phyloP scores from a whole-genome alignment of 2,888 invertebrate species.

The Drosophila testacea region DNA sequence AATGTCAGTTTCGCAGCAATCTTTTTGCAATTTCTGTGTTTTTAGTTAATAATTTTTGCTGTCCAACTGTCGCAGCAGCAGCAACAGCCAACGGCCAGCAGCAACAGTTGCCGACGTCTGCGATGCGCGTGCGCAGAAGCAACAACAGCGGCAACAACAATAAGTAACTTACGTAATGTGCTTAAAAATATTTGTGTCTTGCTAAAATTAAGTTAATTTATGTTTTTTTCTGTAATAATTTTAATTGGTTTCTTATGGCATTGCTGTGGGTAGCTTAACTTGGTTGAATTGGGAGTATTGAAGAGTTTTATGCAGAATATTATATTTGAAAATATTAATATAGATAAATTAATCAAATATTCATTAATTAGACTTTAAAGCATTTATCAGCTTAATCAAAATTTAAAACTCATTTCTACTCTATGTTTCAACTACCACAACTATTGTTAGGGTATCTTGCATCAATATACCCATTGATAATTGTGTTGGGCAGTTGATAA shows the following conservation, averaged over 20 bases:
- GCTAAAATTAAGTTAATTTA: constrained; percentile 66
- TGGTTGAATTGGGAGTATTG: background rate
- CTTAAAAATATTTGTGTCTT: constrained; percentile 56
- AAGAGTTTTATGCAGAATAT: background rate
- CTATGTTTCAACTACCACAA: background rate
- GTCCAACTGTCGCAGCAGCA: constrained; percentile 50
- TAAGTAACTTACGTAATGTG: constrained; percentile 63
- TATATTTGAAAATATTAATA: background rate
- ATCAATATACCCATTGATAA: background rate
- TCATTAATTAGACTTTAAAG: too few relatives aligned
- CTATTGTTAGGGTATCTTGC: constrained; percentile 13
- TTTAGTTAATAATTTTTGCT: constrained; percentile 75
- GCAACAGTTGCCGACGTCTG: constrained; percentile 23
- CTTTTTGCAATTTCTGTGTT: constrained; percentile 72
- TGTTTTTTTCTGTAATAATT: constrained; percentile 42
- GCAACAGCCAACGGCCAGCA: constrained; percentile 24
- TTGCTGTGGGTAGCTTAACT: constrained; percentile 6
- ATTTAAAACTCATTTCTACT: too few relatives aligned
- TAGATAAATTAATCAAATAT: too few relatives aligned
- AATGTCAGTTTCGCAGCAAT: constrained; percentile 78
- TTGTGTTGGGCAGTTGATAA: constrained; percentile 38
- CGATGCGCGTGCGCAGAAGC: constrained; percentile 54
- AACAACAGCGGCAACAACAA: constrained; percentile 27
- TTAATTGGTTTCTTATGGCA: constrained; percentile 36
- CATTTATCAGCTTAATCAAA: too few relatives aligned